phyloP scores from a whole-genome alignment of 2,113 vertebrate genomes.

The Aegithalos caudatus region DNA sequence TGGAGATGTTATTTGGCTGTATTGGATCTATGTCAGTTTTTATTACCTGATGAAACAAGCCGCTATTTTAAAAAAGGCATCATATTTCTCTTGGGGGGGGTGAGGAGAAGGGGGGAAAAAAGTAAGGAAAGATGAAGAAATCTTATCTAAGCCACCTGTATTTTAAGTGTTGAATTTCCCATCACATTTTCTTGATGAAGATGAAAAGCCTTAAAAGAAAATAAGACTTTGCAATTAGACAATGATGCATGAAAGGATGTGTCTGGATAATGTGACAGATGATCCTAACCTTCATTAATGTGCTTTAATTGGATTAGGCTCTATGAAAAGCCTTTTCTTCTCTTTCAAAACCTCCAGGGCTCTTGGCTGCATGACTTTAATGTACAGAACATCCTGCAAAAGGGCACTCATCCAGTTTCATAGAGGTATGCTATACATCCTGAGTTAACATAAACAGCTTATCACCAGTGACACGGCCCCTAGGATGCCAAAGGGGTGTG shows the following conservation, averaged over 20 bases:
- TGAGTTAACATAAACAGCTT: slow-evolving; percentile 27
- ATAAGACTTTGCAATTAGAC: slow-evolving; percentile 46
- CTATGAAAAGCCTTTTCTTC: slow-evolving; percentile 52
- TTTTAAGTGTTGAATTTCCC: slow-evolving; percentile 8
- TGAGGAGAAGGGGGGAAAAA: accelerated
- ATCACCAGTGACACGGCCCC: slow-evolving; percentile 40
- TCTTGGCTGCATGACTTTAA: slow-evolving; percentile 15
- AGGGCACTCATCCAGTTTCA: slow-evolving; percentile 18
- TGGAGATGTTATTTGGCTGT: background rate
- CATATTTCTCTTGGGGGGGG: background rate
- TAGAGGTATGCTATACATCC: slow-evolving; percentile 43
- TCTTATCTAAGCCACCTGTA: background rate
- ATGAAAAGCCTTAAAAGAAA: slow-evolving; percentile 26
- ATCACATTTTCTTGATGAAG: slow-evolving; percentile 8
- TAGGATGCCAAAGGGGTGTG: background rate
- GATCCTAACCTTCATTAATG: slow-evolving; percentile 61
- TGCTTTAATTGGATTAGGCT: slow-evolving; percentile 64
- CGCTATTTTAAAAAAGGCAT: background rate
- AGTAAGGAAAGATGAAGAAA: background rate
- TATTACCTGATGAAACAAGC: background rate
- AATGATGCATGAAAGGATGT: slow-evolving; percentile 40
- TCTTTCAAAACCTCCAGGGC: slow-evolving; percentile 45
- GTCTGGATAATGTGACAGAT: slow-evolving; percentile 61
- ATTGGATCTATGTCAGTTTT: background rate
- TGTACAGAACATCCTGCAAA: slow-evolving; percentile 37